Conservation (phyloP, 2,113 vertebrate genomes). For the Corynorhinus townsendii region DNA sequence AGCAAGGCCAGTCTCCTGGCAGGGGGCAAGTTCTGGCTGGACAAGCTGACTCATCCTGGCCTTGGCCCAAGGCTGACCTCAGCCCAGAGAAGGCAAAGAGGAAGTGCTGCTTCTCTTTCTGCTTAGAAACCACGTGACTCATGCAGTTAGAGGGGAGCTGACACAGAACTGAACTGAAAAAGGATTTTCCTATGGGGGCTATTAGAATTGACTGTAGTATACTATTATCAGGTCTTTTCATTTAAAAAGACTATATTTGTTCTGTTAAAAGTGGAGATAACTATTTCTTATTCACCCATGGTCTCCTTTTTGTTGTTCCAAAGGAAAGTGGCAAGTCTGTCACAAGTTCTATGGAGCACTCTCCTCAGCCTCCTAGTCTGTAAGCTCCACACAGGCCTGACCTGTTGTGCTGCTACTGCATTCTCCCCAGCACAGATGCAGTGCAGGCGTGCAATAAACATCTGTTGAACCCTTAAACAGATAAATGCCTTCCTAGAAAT, state of each 20-base stretch:
- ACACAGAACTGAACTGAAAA: not conserved
- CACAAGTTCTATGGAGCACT: not conserved
- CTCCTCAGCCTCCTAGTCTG: not conserved
- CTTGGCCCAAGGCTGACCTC: not conserved
- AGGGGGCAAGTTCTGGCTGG: not conserved
- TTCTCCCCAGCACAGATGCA: not conserved
- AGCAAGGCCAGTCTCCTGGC: not conserved
- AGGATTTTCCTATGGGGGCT: not conserved
- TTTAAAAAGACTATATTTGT: not conserved
- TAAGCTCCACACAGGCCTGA: not conserved
- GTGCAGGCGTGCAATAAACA: not conserved
- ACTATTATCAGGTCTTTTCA: not conserved
- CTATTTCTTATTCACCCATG: not conserved
- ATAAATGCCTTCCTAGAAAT: not conserved
- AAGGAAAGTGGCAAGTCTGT: not conserved
- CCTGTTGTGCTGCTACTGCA: fast-evolving
- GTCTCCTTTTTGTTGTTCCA: not conserved
- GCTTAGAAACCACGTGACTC: not conserved
- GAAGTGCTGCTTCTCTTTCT: not conserved
- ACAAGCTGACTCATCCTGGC: not conserved
- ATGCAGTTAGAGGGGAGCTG: not conserved
- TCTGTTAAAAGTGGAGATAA: not conserved
- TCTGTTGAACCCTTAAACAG: not conserved
- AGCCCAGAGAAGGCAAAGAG: not conserved
- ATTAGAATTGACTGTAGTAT: not conserved